These are phyloP conservation scores for Anneissia japonica DNA, from an alignment of 35 echinoderm and acorn worm species.

Conservation along the genomic window DNA sequence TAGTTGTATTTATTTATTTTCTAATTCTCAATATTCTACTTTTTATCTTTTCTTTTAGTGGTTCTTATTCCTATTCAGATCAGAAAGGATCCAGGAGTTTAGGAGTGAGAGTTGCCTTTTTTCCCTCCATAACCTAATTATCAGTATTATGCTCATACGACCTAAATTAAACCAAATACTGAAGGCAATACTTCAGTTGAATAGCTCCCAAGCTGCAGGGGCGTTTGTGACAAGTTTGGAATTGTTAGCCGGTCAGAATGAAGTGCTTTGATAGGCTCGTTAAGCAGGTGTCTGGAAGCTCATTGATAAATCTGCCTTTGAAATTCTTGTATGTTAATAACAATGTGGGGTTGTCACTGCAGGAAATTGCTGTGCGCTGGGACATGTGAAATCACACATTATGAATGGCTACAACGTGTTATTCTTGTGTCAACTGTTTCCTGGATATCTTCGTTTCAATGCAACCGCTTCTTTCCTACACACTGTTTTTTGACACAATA, in stretches of 20 bases:
- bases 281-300: background rate
- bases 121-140: background rate
- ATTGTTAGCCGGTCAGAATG: background rate
- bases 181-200: background rate
- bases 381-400: slow-evolving; percentile 1
- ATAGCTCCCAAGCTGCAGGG: background rate
- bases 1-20: no score
- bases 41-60: no score
- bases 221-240: background rate
- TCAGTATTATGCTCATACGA: background rate
- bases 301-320: background rate
- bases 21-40: no score
- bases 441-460: background rate
- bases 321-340: background rate
- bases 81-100: no score
- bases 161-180: background rate
- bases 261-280: background rate
- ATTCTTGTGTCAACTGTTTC: background rate
- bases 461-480: background rate
- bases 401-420: background rate
- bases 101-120: no score
- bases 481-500: background rate
- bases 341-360: background rate
- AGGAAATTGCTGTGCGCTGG: background rate
- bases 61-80: no score